Evolutionary conservation across 2,888 invertebrate species (phyloP).

Genomic region (Nebria salina): DNA sequence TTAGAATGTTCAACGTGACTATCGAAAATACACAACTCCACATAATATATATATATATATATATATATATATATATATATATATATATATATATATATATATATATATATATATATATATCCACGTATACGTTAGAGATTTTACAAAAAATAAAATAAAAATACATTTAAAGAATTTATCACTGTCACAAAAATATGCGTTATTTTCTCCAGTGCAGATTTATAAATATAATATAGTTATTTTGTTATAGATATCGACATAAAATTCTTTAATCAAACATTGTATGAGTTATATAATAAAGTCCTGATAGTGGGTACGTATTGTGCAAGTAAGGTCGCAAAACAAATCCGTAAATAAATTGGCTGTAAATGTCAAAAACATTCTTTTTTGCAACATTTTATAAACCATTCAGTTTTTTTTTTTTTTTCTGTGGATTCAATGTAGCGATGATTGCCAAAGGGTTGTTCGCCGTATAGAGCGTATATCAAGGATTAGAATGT

Average conservation of each 20-base stretch:
- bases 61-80: too few relatives aligned
- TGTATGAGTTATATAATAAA: conserved; percentile 12
- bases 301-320: conserved; percentile 34
- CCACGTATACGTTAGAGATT: too few relatives aligned
- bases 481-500: conserved; percentile 47
- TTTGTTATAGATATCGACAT: too few relatives aligned
- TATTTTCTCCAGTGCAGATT: too few relatives aligned
- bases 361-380: conserved; percentile 47
- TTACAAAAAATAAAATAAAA: too few relatives aligned
- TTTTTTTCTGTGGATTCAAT: conserved; percentile 8
- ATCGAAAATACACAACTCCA: neutral
- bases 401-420: conserved; percentile 35
- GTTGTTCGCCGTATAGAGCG: conserved; percentile 14
- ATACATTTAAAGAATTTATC: neutral
- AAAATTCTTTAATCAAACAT: too few relatives aligned
- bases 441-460: neutral
- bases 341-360: conserved; percentile 46
- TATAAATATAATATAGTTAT: too few relatives aligned
- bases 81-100: too few relatives aligned
- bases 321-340: conserved; percentile 15
- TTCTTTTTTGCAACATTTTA: conserved; percentile 46
- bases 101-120: too few relatives aligned
- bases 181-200: neutral
- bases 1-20: neutral
- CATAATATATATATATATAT: too few relatives aligned